phyloP scores from a whole-genome alignment of 2,113 vertebrate genomes.

The Turnix velox region DNA sequence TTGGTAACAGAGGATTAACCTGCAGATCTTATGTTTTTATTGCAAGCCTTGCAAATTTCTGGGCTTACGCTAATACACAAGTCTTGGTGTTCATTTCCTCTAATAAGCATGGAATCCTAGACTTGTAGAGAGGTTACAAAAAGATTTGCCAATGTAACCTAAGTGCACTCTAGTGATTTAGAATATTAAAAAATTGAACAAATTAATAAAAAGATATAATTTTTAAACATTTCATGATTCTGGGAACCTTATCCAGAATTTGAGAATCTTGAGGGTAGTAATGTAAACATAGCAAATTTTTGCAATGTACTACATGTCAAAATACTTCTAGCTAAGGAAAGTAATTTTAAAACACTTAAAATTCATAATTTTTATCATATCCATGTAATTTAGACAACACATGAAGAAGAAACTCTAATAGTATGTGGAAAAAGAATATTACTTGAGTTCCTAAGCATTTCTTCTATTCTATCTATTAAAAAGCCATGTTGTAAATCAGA shows the following conservation, averaged over 20 bases:
- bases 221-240: neutral
- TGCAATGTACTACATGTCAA: neutral
- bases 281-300: neutral
- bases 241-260: neutral
- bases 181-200: neutral
- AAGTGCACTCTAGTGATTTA: neutral
- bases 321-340: neutral
- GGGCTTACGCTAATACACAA: neutral
- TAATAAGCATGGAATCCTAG: neutral
- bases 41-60: neutral
- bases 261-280: neutral
- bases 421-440: neutral
- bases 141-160: neutral
- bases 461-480: neutral
- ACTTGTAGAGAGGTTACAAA: neutral
- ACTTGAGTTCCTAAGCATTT: neutral
- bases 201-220: neutral
- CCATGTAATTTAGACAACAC: neutral
- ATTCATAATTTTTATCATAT: neutral
- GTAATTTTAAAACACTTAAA: neutral
- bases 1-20: neutral
- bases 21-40: neutral
- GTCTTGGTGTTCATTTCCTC: neutral
- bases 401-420: neutral
- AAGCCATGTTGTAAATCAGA: neutral